A percentile compares a stretch with the other conserved stretches of the same genome.
Evolutionary conservation across 2,888 invertebrate genomes (phyloP).

Genomic region (Bombyx huttoni): DNA sequence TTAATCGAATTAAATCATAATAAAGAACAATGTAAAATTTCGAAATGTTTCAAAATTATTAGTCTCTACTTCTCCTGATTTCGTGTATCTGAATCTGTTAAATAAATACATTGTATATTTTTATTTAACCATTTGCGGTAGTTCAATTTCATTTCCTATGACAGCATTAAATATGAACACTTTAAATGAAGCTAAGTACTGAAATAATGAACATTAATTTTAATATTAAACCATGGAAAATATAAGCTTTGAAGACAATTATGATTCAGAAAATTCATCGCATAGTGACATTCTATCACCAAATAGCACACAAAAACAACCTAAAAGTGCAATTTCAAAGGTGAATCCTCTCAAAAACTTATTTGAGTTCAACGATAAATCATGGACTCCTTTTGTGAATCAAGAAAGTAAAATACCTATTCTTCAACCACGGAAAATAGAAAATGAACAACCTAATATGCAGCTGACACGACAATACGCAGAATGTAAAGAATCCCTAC

Average conservation of each 20-base stretch:
- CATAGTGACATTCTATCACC: conserved; percentile 1
- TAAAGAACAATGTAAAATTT: too few relatives aligned
- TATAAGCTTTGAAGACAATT: conserved; percentile 5
- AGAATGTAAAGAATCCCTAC: neutral
- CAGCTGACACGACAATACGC: neutral
- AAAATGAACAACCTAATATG: neutral
- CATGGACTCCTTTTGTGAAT: neutral
- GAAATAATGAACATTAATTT: too few relatives aligned
- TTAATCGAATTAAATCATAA: too few relatives aligned
- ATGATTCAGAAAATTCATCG: conserved; percentile 4
- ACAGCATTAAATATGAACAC: too few relatives aligned
- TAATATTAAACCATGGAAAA: conserved; percentile 5
- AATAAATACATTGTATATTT: too few relatives aligned
- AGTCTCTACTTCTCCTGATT: too few relatives aligned
- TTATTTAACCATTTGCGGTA: too few relatives aligned
- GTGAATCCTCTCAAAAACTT: neutral
- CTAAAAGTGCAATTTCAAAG: neutral
- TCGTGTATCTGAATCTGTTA: too few relatives aligned
- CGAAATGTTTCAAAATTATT: too few relatives aligned
- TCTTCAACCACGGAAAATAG: too few relatives aligned
- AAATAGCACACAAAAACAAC: neutral
- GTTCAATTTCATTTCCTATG: too few relatives aligned
- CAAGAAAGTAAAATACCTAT: neutral
- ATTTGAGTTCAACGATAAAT: neutral
- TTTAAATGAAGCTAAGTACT: too few relatives aligned